Evolutionary conservation across 2,113 vertebrate species (phyloP), one percentile per base, ranked within the genome.

Genomic region (Condylura cristata): DNA sequence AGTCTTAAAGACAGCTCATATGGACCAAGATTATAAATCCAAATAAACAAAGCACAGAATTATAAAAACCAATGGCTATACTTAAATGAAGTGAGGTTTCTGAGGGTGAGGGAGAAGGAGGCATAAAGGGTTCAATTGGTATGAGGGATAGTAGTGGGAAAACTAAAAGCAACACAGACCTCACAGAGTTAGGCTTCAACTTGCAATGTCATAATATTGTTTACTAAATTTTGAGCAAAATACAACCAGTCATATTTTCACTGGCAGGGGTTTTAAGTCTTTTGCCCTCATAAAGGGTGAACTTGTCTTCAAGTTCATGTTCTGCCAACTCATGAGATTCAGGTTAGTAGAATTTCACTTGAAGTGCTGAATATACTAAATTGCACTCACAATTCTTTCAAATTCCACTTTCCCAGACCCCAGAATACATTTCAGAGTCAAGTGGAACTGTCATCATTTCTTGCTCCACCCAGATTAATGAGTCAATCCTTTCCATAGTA

Each of bases 371-470:
- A 61, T 86, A 83, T 65, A 87, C n/a, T 65, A 58, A 78, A 46
- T 22, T 90, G 53, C 93, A 24, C 41, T 83, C 63, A 96, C 44
- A 91, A 90, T 92, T 79, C 68, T 88, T 97, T 96, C 90, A 97
- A 82, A 56, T 1, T 32, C 63, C 20, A 32, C 20, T 93, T 94
- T 92, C 80, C 88, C 41, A 96, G 91, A 96, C 18, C 5, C 87
- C 91, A 66, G 85, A 91, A 94, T 46, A 84, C 39, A 85, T 94
- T 94, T 97, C 60, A 95, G 79, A 92, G 58, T 94, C 63, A 83
- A 94, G 87, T 95, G 12, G 26, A 0, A 91, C 92, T 83, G 72
- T 5, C 14, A 79, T 78, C 78, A 72, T 89, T 0, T 0, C 24
- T 95, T 91, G 63, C 20, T 88, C 75, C 88, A 89, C 32, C 46